These are phyloP conservation scores for Leptodactylus fuscus DNA, from an alignment of 2,113 vertebrate species.

Conservation along the genomic window DNA sequence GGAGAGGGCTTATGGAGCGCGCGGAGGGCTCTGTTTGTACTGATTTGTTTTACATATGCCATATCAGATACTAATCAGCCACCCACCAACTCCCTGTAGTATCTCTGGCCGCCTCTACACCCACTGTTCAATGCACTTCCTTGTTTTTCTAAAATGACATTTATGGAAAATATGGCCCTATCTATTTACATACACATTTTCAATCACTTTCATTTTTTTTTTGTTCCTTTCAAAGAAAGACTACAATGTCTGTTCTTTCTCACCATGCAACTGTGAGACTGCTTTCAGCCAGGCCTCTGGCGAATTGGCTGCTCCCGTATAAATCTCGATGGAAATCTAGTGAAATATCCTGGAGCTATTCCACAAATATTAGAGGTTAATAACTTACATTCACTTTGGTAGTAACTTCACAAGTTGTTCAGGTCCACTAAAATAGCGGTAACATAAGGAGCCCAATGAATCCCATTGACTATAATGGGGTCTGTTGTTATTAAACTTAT, in stretches of 20 bases:
- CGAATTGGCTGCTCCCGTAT: background rate
- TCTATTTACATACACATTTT: conserved; percentile 41
- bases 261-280: background rate
- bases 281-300: conserved; percentile 10
- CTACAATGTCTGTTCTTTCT: conserved; percentile 41
- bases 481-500: no score
- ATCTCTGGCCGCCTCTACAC: conserved; percentile 35
- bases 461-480: no score
- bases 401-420: background rate
- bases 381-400: background rate
- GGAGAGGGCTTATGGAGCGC: conserved; percentile 27
- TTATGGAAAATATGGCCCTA: conserved; percentile 50
- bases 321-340: background rate
- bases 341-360: background rate
- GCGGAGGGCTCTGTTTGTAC: conserved; percentile 50
- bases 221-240: conserved; percentile 31
- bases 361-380: background rate
- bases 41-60: conserved; percentile 56
- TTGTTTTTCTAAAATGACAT: conserved; percentile 48
- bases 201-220: conserved; percentile 33
- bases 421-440: no score
- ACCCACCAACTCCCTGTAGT: conserved; percentile 48
- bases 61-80: conserved; percentile 55
- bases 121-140: conserved; percentile 20
- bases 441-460: no score